Conservation (phyloP, 1,140 invertebrate genomes). For the Calephelis virginiensis region DNA sequence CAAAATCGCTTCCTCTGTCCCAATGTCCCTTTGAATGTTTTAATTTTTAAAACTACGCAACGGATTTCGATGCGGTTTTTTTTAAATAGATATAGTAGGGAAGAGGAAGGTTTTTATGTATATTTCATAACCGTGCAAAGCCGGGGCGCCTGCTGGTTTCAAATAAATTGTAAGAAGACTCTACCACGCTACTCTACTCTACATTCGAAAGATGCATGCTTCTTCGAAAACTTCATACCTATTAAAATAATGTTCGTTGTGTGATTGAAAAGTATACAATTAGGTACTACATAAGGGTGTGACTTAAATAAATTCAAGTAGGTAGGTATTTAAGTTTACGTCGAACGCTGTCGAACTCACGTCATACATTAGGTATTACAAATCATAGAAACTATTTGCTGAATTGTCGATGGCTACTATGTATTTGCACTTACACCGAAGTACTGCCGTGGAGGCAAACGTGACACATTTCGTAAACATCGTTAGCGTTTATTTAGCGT, state of each 20-base stretch:
- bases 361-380: conserved; percentile 6
- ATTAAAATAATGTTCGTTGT: not conserved
- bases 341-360: not conserved
- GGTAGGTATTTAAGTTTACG: not conserved
- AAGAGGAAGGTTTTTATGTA: too few relatives aligned
- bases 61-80: too few relatives aligned
- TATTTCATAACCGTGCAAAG: too few relatives aligned
- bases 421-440: conserved; percentile 31
- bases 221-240: not conserved
- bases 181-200: too few relatives aligned
- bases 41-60: too few relatives aligned
- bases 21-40: too few relatives aligned
- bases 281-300: not conserved
- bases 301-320: too few relatives aligned
- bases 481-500: conserved; percentile 51
- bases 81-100: too few relatives aligned
- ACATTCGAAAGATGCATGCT: too few relatives aligned
- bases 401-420: conserved; percentile 34
- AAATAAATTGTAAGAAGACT: too few relatives aligned
- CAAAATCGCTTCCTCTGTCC: too few relatives aligned
- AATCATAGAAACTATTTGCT: conserved; percentile 33
- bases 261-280: not conserved
- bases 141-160: too few relatives aligned
- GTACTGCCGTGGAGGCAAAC: conserved; percentile 47
- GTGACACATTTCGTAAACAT: conserved; percentile 72